Evolutionary conservation across 2,113 vertebrate species (phyloP), one percentile per base, ranked within the genome.

Genomic region (Danionella cerebrum): DNA sequence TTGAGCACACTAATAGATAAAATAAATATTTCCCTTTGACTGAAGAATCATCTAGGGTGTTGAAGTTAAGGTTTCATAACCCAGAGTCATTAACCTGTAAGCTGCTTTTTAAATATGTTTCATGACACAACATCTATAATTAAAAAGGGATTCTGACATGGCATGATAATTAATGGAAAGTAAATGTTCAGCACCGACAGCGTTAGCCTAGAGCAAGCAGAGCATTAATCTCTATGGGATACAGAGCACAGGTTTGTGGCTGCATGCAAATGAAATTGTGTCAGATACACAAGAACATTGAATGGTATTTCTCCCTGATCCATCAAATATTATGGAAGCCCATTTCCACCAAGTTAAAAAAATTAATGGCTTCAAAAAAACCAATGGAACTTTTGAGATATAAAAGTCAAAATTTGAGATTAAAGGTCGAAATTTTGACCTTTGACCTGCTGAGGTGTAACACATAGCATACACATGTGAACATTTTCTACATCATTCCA

Each of bases 1-100:
- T 69, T 69, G 14, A 70, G 73, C 48, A 44, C 31, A 57, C 14
- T 36, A 19, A 21, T 48, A 9, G 35, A 52, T 41, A 18, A 38
- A 14, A 41, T 70, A 24, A 70, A 81, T 76, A 65, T 80, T 75
- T 80, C 67, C 81, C 78, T 65, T 78, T 67, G 50, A 48, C 41
- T 52, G 14, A 42, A 79, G 57, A 81, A 87, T 81, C 53, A 78
- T 80, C 80, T 52, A 79, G 58, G 38, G 24, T 1, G 1, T 58
- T 58, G 10, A 76, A 72, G 74, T 74, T 55, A 76, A 48, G 18
- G 50, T 27, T 72, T 33, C 53, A 35, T 51, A 71, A 53, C 39
- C 41, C 33, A 35, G 11, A 36, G 42, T 54, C 60, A 70, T 68
- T 38, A 74, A 73, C 51, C 60, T 47, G 67, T 51, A 62, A 68